These are phyloP conservation scores for Ginglymostoma cirratum DNA, from an alignment of 2,113 vertebrate genomes.

Conservation along the genomic window DNA sequence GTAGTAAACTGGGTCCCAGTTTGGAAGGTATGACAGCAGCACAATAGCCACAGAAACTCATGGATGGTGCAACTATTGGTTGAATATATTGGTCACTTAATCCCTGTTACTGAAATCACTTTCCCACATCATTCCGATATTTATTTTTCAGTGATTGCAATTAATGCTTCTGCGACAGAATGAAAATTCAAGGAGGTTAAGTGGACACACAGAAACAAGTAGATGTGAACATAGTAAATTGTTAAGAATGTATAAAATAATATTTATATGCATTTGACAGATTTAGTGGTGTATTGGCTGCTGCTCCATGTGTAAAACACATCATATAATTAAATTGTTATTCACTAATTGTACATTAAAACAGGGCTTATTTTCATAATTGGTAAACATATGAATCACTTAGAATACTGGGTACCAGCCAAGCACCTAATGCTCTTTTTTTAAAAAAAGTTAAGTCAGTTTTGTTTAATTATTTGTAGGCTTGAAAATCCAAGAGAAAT, in stretches of 20 bases:
- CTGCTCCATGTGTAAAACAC: conserved; percentile 32
- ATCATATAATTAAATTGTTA: conserved; percentile 38
- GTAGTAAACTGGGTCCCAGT: neutral
- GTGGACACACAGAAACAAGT: neutral
- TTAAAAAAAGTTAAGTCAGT: conserved; percentile 27
- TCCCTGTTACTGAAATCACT: neutral
- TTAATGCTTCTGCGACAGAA: conserved; percentile 20
- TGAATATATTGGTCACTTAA: conserved; percentile 6
- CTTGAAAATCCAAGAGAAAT: neutral
- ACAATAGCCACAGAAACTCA: neutral
- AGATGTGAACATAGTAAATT: conserved; percentile 11
- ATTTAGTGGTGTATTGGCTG: conserved; percentile 28
- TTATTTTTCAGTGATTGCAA: neutral
- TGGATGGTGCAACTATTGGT: neutral
- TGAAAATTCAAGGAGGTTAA: conserved; percentile 1
- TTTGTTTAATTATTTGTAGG: conserved; percentile 22
- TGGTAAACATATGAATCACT: conserved; percentile 38
- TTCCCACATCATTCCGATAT: neutral
- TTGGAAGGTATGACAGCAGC: neutral
- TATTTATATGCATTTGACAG: conserved; percentile 37
- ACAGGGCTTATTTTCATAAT: conserved; percentile 36
- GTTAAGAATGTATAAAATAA: conserved; percentile 32
- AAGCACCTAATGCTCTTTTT: conserved; percentile 5
- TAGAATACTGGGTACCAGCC: conserved; percentile 34
- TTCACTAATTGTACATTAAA: conserved; percentile 38